Percentiles rank a stretch among this genome's conserved stretches.
phyloP scores from a whole-genome alignment of 2,888 invertebrate species.

The Ectropis crepuscularia region DNA sequence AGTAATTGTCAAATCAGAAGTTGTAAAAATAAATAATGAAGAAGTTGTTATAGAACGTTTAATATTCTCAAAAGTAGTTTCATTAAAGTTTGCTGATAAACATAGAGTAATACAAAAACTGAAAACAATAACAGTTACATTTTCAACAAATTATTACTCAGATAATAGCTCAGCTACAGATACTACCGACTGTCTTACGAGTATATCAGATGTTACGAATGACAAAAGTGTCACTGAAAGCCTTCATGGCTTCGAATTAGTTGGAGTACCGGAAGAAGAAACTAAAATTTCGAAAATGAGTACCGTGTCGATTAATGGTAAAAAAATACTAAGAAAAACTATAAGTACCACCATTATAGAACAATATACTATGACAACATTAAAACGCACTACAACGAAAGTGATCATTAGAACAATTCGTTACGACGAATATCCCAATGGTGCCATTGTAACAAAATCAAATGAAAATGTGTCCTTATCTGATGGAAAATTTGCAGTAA shows the following conservation, averaged over 20 bases:
- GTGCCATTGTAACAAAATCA: slow-evolving; percentile 19
- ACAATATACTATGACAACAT: slow-evolving; percentile 13
- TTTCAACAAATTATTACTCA: slow-evolving; percentile 19
- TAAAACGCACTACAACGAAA: slow-evolving; percentile 13
- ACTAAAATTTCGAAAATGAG: slow-evolving; percentile 17
- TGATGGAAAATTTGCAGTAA: slow-evolving; percentile 22
- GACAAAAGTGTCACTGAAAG: slow-evolving; percentile 16
- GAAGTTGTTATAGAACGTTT: slow-evolving; percentile 22
- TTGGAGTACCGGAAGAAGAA: slow-evolving; percentile 23
- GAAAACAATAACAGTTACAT: slow-evolving; percentile 21
- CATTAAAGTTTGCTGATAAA: slow-evolving; percentile 26
- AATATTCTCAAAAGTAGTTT: slow-evolving; percentile 20
- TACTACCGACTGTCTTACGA: slow-evolving; percentile 11
- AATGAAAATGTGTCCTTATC: slow-evolving; percentile 20
- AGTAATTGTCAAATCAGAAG: slow-evolving; percentile 17
- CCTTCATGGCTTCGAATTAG: slow-evolving; percentile 10
- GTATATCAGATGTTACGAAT: slow-evolving; percentile 22
- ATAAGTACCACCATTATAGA: slow-evolving; percentile 10
- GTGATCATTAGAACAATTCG: slow-evolving; percentile 1
- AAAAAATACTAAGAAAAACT: slow-evolving; percentile 7
- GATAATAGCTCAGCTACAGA: slow-evolving; percentile 18
- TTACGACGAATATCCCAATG: slow-evolving; percentile 27
- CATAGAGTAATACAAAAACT: slow-evolving; percentile 18
- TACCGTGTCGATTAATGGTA: slow-evolving; percentile 4
- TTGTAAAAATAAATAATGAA: slow-evolving; percentile 3